A percentile compares a stretch with the other conserved stretches of the same genome.
Conservation (phyloP, 2,113 vertebrate species). For the Axis porcinus region DNA sequence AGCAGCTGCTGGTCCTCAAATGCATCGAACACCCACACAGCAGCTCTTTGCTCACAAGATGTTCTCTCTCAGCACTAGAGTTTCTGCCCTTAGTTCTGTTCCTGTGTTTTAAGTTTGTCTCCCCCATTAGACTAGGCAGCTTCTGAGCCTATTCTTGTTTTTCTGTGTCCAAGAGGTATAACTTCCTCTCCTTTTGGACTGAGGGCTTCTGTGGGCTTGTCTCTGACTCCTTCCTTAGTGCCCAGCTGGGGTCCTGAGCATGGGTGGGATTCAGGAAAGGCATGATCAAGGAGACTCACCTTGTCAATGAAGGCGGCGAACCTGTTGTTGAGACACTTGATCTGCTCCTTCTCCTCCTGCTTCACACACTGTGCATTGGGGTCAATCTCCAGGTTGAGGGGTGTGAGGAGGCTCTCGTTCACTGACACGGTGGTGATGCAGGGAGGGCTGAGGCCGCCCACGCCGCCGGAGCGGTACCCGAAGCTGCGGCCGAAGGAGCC, state of each 20-base stretch:
- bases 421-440: constrained; percentile 61
- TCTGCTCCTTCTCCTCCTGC: constrained; percentile 87
- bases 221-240: neutral
- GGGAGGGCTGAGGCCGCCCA: neutral
- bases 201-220: neutral
- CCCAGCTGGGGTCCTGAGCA: neutral
- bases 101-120: neutral
- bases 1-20: neutral
- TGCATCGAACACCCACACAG: neutral
- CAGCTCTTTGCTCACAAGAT: neutral
- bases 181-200: neutral
- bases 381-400: constrained; percentile 93
- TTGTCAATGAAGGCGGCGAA: constrained; percentile 79
- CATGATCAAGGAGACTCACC: constrained; percentile 70
- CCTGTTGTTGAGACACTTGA: constrained; percentile 85
- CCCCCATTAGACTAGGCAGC: neutral
- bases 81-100: neutral
- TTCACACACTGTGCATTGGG: constrained; percentile 80
- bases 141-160: neutral
- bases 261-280: neutral
- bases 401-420: constrained; percentile 90
- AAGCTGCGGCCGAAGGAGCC: neutral
- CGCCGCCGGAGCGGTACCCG: neutral
- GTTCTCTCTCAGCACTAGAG: neutral
- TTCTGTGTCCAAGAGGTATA: neutral